These are phyloP conservation scores for Epinephelus awoara DNA, from an alignment of 2,797 vertebrate genomes.

Conservation along the genomic window DNA sequence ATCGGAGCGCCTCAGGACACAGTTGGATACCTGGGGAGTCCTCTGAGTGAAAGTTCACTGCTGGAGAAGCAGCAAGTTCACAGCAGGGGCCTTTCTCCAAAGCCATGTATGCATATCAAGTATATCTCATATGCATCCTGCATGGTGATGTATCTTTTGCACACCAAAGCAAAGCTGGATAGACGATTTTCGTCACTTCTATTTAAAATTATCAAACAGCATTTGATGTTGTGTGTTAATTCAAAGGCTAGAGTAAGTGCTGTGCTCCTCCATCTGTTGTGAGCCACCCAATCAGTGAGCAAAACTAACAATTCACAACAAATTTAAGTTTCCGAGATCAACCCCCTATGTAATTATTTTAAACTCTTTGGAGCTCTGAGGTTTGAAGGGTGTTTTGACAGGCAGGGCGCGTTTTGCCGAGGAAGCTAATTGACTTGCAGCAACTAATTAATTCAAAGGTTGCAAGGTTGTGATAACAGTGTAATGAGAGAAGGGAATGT, in stretches of 20 bases:
- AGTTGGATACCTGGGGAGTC: constrained; percentile 73
- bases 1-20: constrained; percentile 62
- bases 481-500: constrained; percentile 79
- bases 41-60: constrained; percentile 52
- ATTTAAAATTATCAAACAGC: constrained; percentile 21
- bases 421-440: constrained; percentile 80
- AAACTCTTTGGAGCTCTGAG: constrained; percentile 33
- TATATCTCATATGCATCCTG: constrained; percentile 37
- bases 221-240: constrained; percentile 1
- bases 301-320: neutral
- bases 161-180: neutral
- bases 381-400: constrained; percentile 65
- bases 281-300: neutral
- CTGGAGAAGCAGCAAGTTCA: constrained; percentile 51
- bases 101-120: constrained; percentile 40
- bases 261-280: neutral
- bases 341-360: constrained; percentile 22
- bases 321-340: constrained; percentile 25
- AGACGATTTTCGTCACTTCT: neutral
- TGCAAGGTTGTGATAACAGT: constrained; percentile 76
- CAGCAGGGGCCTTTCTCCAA: constrained; percentile 45
- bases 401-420: constrained; percentile 46
- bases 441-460: constrained; percentile 83
- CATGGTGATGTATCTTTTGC: neutral
- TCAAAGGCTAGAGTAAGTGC: neutral